Evolutionary conservation across 2,888 invertebrate species (phyloP).

Genomic region (Clivina fossor): DNA sequence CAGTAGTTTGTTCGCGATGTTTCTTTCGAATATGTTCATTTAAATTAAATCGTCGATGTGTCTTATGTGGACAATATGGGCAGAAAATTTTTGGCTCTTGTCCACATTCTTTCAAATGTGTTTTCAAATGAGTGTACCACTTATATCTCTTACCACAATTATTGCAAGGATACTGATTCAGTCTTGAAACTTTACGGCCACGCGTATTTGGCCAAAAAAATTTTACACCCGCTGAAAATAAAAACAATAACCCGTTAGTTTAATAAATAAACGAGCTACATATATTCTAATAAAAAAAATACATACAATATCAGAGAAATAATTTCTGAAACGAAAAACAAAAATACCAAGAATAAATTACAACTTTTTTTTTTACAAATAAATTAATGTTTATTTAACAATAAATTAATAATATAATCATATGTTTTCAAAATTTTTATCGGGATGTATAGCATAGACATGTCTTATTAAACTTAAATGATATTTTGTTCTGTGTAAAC

Average conservation of each 20-base stretch:
- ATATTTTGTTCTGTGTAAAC: constrained; percentile 65
- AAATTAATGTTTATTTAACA: too few relatives aligned
- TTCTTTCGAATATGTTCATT: constrained; percentile 71
- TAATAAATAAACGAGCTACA: too few relatives aligned
- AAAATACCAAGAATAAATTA: too few relatives aligned
- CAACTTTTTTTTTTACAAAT: too few relatives aligned
- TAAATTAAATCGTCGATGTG: constrained; percentile 74
- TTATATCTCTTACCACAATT: constrained; percentile 59
- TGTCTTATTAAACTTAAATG: constrained; percentile 8
- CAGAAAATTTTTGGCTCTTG: constrained; percentile 50
- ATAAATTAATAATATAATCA: too few relatives aligned
- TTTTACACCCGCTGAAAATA: too few relatives aligned
- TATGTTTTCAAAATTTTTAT: neutral
- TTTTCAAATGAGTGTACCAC: constrained; percentile 57
- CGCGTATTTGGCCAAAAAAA: too few relatives aligned
- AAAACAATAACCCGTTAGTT: too few relatives aligned
- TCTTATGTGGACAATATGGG: constrained; percentile 61
- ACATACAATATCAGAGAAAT: too few relatives aligned
- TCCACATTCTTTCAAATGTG: constrained; percentile 60
- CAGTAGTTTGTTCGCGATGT: constrained; percentile 44
- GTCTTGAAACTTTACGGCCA: constrained; percentile 12
- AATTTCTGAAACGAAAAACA: too few relatives aligned
- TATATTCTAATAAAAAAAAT: too few relatives aligned
- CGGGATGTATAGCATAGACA: constrained; percentile 7
- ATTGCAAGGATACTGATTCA: constrained; percentile 43